Conservation (phyloP, 1,140 invertebrate species). For the Brachionus rotundiformis region DNA sequence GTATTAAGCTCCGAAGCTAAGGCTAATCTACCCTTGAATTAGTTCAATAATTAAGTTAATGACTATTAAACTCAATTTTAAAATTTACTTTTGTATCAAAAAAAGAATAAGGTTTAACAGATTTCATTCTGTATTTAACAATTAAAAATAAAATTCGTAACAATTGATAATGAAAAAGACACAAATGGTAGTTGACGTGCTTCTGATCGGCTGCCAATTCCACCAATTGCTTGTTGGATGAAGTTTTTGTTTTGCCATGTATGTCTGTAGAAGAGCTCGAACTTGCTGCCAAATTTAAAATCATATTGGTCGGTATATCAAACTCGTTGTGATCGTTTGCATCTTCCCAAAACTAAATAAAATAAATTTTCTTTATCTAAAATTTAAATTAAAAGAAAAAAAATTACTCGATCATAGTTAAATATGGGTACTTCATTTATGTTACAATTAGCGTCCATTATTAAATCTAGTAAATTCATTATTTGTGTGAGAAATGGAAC, state of each 20-base stretch:
- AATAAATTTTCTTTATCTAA: not conserved
- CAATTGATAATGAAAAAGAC: conserved; percentile 78
- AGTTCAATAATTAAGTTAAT: not conserved
- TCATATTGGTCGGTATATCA: conserved; percentile 41
- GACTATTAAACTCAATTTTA: not conserved
- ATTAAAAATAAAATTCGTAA: conserved; percentile 76
- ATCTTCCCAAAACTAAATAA: conserved; percentile 41
- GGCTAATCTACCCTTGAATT: conserved; percentile 29
- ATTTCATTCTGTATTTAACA: conserved; percentile 75
- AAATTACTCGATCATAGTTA: conserved; percentile 15
- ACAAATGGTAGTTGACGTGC: conserved; percentile 73
- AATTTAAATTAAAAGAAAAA: not conserved
- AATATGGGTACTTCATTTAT: conserved; percentile 50
- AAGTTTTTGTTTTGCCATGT: conserved; percentile 47
- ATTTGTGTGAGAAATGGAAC: conserved; percentile 1
- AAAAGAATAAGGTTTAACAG: conserved; percentile 72
- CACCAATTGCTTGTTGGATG: conserved; percentile 65
- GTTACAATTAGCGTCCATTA: conserved; percentile 49
- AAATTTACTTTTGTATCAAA: conserved; percentile 73
- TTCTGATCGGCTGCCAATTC: conserved; percentile 76
- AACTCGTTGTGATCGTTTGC: conserved; percentile 5
- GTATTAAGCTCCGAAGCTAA: conserved; percentile 41
- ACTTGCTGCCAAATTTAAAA: conserved; percentile 26
- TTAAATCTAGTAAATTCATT: conserved; percentile 48
- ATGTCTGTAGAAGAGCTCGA: conserved; percentile 51